Conservation (phyloP, 2,797 vertebrate genomes). For the Scleropages formosus region DNA sequence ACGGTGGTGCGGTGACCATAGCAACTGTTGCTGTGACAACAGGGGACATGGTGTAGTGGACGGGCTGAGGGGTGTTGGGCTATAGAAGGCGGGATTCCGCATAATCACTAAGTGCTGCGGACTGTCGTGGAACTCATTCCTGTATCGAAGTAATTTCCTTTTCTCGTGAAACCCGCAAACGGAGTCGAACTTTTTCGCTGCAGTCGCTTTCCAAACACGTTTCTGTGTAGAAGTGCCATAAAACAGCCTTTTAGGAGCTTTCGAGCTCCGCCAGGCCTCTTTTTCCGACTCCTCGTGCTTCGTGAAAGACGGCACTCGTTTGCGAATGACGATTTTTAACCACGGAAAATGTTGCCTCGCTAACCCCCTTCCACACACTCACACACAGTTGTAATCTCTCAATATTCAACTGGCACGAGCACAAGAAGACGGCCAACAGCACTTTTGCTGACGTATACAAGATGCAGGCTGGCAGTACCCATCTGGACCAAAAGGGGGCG, state of each 20-base stretch:
- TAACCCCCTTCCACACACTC: background rate
- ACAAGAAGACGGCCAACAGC: background rate
- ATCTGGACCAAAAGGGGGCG: constrained; percentile 6
- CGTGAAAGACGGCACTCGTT: background rate
- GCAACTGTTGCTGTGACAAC: background rate
- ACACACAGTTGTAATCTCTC: background rate
- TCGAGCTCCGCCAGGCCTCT: constrained; percentile 34
- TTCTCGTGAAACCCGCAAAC: background rate
- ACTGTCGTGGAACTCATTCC: background rate
- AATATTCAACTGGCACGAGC: background rate
- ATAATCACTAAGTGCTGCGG: background rate
- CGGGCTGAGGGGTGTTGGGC: too few species aligned
- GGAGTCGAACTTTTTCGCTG: background rate
- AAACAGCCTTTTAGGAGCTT: constrained; percentile 32
- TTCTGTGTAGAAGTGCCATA: constrained; percentile 56
- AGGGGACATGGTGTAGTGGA: too few species aligned
- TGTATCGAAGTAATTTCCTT: background rate
- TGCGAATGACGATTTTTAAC: background rate
- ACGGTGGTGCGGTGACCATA: background rate
- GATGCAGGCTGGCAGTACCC: too few species aligned
- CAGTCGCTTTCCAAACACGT: too few species aligned
- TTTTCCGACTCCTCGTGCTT: background rate
- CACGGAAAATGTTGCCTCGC: background rate
- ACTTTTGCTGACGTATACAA: background rate
- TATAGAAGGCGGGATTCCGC: too few species aligned